Percentiles rank a stretch among this genome's conserved stretches.
Conservation (phyloP, 2,113 vertebrate species). For the Pheucticus melanocephalus region DNA sequence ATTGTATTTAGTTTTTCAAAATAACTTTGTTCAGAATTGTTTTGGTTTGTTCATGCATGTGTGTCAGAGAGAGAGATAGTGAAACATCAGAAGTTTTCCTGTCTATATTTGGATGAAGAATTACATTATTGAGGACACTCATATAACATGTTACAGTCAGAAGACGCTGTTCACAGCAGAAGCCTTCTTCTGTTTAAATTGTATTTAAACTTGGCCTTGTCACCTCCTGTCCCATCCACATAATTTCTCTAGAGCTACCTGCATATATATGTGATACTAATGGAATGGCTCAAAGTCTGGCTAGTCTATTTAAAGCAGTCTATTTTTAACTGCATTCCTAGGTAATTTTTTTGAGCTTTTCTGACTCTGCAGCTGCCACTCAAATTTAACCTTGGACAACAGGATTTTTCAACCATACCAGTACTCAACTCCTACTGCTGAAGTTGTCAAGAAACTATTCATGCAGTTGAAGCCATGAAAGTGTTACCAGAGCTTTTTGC, state of each 20-base stretch:
- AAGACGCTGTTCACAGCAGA: background rate
- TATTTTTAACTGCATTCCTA: background rate
- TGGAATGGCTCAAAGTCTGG: background rate
- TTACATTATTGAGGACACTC: background rate
- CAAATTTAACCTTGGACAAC: background rate
- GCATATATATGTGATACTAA: background rate
- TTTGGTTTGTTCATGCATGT: background rate
- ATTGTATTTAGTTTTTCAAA: background rate
- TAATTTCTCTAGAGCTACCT: background rate
- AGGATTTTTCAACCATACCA: background rate
- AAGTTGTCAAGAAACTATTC: background rate
- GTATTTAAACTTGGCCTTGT: background rate
- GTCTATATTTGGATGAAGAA: background rate
- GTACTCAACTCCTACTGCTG: background rate
- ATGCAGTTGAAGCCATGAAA: background rate
- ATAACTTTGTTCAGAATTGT: background rate
- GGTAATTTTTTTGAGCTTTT: background rate
- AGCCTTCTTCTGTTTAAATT: background rate
- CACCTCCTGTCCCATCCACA: background rate
- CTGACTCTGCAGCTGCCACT: background rate
- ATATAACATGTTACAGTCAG: background rate
- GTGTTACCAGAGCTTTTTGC: background rate
- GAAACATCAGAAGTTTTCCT: background rate
- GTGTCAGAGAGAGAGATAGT: background rate
- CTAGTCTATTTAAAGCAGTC: background rate